Evolutionary conservation across 2,888 invertebrate species (phyloP).

Genomic region (Ernsta delagoae): DNA sequence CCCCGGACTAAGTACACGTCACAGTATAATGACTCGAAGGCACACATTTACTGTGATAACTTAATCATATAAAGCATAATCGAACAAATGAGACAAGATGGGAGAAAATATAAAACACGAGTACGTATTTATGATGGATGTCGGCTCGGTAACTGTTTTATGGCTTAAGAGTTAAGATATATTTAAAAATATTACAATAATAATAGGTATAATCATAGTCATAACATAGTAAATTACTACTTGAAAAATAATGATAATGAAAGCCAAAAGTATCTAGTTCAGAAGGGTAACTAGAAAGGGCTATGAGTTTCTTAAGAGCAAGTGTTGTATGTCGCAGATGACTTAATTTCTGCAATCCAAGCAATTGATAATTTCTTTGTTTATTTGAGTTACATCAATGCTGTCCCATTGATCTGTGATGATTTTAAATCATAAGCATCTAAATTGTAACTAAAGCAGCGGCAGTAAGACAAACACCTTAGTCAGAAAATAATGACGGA

Average conservation of each 20-base stretch:
- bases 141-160: not conserved
- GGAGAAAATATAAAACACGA: slow-evolving; percentile 25
- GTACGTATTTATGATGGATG: slow-evolving; percentile 17
- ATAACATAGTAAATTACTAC: too few relatives aligned
- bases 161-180: too few relatives aligned
- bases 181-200: too few relatives aligned
- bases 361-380: too few relatives aligned
- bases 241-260: too few relatives aligned
- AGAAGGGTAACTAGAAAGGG: too few relatives aligned
- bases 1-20: slow-evolving; percentile 14
- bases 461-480: slow-evolving; percentile 13
- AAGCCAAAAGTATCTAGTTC: too few relatives aligned
- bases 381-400: too few relatives aligned
- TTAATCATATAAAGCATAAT: slow-evolving; percentile 36
- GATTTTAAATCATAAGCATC: too few relatives aligned
- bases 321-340: not conserved
- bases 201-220: too few relatives aligned
- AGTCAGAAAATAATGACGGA: slow-evolving; percentile 30
- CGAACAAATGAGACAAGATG: slow-evolving; percentile 32
- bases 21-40: slow-evolving; percentile 15
- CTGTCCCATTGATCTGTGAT: too few relatives aligned
- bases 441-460: not conserved
- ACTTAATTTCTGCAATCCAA: not conserved
- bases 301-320: too few relatives aligned
- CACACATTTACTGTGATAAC: slow-evolving; percentile 30